Evolutionary conservation across 2,888 invertebrate genomes (phyloP).

Genomic region (Mythimna pallens): DNA sequence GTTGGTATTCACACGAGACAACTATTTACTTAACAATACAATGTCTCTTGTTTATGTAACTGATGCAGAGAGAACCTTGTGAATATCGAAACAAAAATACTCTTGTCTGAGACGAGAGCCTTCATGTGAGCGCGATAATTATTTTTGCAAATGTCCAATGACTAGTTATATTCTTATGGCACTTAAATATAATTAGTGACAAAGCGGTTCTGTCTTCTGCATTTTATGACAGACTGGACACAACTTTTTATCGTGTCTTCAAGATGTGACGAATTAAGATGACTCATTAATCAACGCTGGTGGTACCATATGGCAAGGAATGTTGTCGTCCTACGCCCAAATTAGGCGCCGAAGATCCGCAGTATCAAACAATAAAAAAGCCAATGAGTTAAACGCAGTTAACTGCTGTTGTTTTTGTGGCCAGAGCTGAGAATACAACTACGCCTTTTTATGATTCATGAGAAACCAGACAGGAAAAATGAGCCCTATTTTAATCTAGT

Average conservation of each 20-base stretch:
- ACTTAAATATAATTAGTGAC: constrained; percentile 41
- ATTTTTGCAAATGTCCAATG: constrained; percentile 48
- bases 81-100: constrained; percentile 51
- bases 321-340: constrained; percentile 49
- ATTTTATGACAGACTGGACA: constrained; percentile 3
- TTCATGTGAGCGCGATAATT: constrained; percentile 40
- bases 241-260: constrained; percentile 3
- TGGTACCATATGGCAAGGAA: constrained; percentile 52
- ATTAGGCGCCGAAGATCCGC: constrained; percentile 41
- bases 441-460: constrained; percentile 18
- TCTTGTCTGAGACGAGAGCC: constrained; percentile 33
- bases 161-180: constrained; percentile 23
- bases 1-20: constrained; percentile 54
- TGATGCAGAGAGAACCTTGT: constrained; percentile 60
- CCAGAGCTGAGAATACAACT: constrained; percentile 25
- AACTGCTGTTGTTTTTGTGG: constrained; percentile 14
- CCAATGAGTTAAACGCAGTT: constrained; percentile 15
- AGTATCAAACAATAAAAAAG: constrained; percentile 24
- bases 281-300: constrained; percentile 53
- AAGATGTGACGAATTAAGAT: constrained; percentile 37
- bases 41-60: constrained; percentile 63
- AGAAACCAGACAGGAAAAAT: constrained; percentile 44
- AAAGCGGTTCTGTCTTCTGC: constrained; percentile 24
- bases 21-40: constrained; percentile 62
- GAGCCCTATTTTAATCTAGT: constrained; percentile 18